Evolutionary conservation across 2,888 invertebrate genomes (phyloP).

Genomic region (Cordylochernes scorpioides): DNA sequence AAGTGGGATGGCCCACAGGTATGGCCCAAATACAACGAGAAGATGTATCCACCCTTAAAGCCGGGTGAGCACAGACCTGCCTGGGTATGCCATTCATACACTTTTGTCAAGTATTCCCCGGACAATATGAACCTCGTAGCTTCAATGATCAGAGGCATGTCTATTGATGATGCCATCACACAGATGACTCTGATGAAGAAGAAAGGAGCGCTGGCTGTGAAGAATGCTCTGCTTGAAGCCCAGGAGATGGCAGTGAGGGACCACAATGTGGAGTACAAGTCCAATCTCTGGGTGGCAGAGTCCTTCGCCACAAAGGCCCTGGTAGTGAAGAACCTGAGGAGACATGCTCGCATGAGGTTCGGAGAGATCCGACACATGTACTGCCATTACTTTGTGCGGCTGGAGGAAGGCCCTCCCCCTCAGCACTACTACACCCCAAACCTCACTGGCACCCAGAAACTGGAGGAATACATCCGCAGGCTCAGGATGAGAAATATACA

Average conservation of each 20-base stretch:
- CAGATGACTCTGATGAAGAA: conserved; percentile 55
- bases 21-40: too few species aligned
- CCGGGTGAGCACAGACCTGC: too few species aligned
- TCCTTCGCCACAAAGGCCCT: conserved; percentile 49
- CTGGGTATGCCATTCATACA: too few species aligned
- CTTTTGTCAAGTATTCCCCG: too few species aligned
- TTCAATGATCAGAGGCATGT: conserved; percentile 68
- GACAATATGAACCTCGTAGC: too few species aligned
- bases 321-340: conserved; percentile 45
- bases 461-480: conserved; percentile 12
- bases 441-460: conserved; percentile 12
- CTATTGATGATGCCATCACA: conserved; percentile 73
- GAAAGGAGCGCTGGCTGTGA: conserved; percentile 20
- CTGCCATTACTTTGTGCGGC: conserved; percentile 57
- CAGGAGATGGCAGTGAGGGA: conserved; percentile 54
- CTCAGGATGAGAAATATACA: conserved; percentile 10
- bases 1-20: too few species aligned
- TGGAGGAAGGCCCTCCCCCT: conserved; percentile 79
- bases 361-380: conserved; percentile 51
- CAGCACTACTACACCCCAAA: conserved; percentile 23
- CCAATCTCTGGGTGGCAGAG: conserved; percentile 92
- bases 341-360: conserved; percentile 43
- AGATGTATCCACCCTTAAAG: too few species aligned
- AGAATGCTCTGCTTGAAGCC: conserved; percentile 56
- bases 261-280: conserved; percentile 78